phyloP scores from a whole-genome alignment of 2,888 invertebrate species.

The Sarcophaga rosellei region DNA sequence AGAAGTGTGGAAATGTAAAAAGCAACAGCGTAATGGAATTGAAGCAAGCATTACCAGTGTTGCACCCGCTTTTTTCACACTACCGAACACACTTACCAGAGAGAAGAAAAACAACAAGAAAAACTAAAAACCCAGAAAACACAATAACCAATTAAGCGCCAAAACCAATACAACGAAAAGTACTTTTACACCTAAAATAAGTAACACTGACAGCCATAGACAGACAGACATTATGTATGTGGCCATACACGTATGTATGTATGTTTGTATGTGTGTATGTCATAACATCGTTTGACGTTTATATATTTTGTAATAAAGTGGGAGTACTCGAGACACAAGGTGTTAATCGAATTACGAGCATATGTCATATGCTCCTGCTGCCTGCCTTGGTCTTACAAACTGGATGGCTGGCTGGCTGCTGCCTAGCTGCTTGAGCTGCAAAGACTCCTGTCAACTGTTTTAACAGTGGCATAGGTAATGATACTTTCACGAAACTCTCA shows the following conservation, averaged over 20 bases:
- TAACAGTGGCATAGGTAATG: background rate
- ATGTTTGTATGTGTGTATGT: background rate
- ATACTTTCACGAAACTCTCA: background rate
- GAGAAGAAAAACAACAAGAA: background rate
- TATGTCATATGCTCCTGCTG: slow-evolving; percentile 49
- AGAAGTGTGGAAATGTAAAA: background rate
- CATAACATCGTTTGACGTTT: background rate
- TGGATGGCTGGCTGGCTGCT: no score
- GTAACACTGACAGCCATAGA: background rate
- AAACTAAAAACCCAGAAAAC: slow-evolving; percentile 35
- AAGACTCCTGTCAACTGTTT: background rate
- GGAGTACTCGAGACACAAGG: slow-evolving; percentile 68
- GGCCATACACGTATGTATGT: slow-evolving; percentile 7
- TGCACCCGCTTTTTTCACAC: slow-evolving; percentile 38
- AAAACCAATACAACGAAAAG: slow-evolving; percentile 17
- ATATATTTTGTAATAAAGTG: slow-evolving; percentile 55
- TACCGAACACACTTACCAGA: background rate
- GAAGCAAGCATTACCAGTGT: background rate
- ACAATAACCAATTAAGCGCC: slow-evolving; percentile 66
- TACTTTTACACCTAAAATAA: background rate
- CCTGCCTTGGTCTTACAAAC: background rate
- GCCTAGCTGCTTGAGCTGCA: background rate
- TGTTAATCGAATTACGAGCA: slow-evolving; percentile 72
- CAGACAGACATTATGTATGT: background rate
- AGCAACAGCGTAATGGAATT: background rate